Conservation (phyloP, 2,797 vertebrate species). For the Tragelaphus oryx region DNA sequence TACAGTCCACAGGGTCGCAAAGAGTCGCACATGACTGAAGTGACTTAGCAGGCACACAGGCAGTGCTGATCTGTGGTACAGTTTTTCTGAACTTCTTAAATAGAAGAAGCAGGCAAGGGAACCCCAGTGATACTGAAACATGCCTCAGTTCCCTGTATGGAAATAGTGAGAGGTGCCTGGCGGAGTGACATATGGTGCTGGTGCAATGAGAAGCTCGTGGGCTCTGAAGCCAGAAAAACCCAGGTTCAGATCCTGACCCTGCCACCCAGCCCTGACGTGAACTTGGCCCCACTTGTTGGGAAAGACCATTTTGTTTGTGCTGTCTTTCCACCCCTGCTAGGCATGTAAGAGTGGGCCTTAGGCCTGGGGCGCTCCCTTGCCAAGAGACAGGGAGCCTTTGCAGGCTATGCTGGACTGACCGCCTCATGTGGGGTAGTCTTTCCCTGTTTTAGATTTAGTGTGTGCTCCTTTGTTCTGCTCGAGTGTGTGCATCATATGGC, state of each 20-base stretch:
- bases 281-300: not conserved
- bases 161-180: not conserved
- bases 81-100: not conserved
- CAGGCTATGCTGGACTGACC: not conserved
- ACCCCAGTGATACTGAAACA: not conserved
- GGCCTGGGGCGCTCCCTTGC: not conserved
- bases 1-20: not conserved
- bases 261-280: rapidly evolving
- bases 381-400: not conserved
- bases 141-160: not conserved
- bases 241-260: not conserved
- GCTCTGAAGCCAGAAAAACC: not conserved
- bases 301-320: not conserved
- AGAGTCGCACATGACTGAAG: not conserved
- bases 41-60: not conserved
- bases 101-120: slow-evolving; percentile 30
- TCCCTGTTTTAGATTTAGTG: not conserved
- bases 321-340: not conserved
- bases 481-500: not conserved
- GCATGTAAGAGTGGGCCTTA: not conserved
- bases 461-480: not conserved
- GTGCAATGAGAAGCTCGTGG: not conserved
- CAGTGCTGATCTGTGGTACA: not conserved
- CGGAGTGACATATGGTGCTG: not conserved
- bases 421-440: not conserved